Conservation (phyloP, 2,113 vertebrate species). For the Taurulus bubalis region DNA sequence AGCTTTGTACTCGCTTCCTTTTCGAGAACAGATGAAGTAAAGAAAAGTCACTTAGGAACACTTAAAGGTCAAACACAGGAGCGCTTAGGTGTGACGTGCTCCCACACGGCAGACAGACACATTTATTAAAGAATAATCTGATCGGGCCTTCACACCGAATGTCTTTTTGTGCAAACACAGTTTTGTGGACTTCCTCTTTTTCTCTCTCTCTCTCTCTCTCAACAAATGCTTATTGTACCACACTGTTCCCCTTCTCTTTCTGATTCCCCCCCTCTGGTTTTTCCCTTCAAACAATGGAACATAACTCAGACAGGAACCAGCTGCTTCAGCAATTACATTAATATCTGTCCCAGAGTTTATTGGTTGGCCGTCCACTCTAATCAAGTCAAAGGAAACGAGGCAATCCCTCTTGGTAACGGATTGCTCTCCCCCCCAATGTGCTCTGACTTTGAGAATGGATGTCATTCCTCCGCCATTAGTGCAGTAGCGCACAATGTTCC, state of each 20-base stretch:
- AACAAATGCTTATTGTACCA: slow-evolving; percentile 60
- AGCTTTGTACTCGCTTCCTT: background rate
- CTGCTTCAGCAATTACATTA: slow-evolving; percentile 71
- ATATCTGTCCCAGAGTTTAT: slow-evolving; percentile 70
- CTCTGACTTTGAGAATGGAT: slow-evolving; percentile 40
- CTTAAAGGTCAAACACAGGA: background rate
- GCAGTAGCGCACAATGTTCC: slow-evolving; percentile 30
- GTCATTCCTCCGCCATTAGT: slow-evolving; percentile 53
- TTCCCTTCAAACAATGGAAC: slow-evolving; percentile 68
- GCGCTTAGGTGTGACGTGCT: background rate
- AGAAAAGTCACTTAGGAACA: background rate
- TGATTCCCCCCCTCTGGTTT: background rate
- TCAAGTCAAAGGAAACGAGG: slow-evolving; percentile 56
- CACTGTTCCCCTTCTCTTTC: slow-evolving; percentile 17
- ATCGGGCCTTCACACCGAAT: slow-evolving; percentile 5
- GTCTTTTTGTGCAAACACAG: slow-evolving; percentile 41
- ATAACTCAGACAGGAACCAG: slow-evolving; percentile 70
- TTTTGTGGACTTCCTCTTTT: slow-evolving; percentile 61
- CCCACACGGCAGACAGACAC: too few species aligned
- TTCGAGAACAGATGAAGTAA: background rate
- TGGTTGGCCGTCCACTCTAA: slow-evolving; percentile 45
- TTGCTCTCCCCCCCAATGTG: slow-evolving; percentile 14
- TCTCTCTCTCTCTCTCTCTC: slow-evolving; percentile 41
- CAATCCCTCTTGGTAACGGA: slow-evolving; percentile 31
- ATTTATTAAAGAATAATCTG: background rate